Evolutionary conservation across 2,113 vertebrate genomes (phyloP).

Genomic region (Panthera leo): DNA sequence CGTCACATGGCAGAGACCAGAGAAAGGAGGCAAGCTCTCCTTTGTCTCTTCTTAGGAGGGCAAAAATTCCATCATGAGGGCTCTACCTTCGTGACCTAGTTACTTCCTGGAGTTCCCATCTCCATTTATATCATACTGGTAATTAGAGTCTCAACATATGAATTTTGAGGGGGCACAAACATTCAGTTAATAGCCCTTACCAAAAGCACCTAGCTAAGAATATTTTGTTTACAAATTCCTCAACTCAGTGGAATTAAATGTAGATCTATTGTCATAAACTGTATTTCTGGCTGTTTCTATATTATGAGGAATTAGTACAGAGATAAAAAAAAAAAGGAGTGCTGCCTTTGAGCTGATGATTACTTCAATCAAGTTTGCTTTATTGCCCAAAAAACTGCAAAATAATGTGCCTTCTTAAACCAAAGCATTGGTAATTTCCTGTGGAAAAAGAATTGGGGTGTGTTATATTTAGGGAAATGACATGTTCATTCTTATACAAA

Average conservation of each 20-base stretch:
- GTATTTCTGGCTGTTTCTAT: background rate
- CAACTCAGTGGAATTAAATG: background rate
- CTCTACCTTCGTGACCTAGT: background rate
- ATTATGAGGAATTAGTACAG: background rate
- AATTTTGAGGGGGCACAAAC: background rate
- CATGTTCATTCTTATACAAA: background rate
- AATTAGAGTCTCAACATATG: background rate
- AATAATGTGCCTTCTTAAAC: background rate
- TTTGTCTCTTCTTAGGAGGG: background rate
- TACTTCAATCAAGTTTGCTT: background rate
- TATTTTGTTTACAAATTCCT: slow-evolving; percentile 23
- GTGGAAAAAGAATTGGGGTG: background rate
- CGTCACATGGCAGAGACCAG: background rate
- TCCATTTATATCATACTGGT: background rate
- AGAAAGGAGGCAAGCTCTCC: background rate
- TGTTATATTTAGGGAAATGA: slow-evolving; percentile 26
- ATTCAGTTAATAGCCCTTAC: background rate
- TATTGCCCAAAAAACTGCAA: background rate
- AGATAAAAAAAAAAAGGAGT: background rate
- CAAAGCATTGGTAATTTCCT: background rate
- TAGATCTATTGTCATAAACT: background rate
- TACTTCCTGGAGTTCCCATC: background rate
- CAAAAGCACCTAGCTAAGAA: background rate
- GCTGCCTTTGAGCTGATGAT: background rate
- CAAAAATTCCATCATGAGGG: background rate